phyloP scores from a whole-genome alignment of 2,888 invertebrate genomes.

The Escarpia spicata region DNA sequence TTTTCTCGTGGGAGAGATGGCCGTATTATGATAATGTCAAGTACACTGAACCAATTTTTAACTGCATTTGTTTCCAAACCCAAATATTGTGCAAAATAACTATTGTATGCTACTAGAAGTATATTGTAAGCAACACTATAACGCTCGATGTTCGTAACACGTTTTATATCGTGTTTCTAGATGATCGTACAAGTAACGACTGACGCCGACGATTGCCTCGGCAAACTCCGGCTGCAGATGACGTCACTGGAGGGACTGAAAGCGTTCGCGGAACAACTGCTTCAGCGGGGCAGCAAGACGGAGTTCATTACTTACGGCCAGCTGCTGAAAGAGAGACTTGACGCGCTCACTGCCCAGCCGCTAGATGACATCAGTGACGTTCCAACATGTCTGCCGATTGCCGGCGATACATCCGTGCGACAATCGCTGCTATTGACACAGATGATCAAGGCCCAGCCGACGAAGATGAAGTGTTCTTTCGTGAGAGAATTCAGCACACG shows the following conservation, averaged over 20 bases:
- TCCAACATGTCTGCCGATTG: background rate
- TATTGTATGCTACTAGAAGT: no score
- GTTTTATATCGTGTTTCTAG: background rate
- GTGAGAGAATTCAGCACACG: background rate
- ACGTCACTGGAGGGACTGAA: slow-evolving; percentile 13
- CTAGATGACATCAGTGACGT: background rate
- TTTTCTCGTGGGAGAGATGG: no score
- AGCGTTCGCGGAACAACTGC: background rate
- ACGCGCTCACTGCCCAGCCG: background rate
- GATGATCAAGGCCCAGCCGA: background rate
- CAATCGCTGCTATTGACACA: background rate
- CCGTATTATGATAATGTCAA: no score
- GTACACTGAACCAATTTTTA: no score
- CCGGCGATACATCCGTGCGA: background rate
- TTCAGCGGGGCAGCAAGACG: background rate
- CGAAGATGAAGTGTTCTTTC: background rate
- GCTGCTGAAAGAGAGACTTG: background rate
- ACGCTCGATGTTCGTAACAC: background rate
- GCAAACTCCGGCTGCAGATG: background rate
- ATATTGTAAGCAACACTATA: no score
- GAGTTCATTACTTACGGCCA: background rate
- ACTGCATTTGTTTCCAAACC: no score
- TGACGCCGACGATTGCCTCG: background rate
- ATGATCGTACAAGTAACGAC: background rate
- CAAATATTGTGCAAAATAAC: no score